These are phyloP conservation scores for Hippolais icterina DNA, from an alignment of 2,113 vertebrate species.

Conservation along the genomic window DNA sequence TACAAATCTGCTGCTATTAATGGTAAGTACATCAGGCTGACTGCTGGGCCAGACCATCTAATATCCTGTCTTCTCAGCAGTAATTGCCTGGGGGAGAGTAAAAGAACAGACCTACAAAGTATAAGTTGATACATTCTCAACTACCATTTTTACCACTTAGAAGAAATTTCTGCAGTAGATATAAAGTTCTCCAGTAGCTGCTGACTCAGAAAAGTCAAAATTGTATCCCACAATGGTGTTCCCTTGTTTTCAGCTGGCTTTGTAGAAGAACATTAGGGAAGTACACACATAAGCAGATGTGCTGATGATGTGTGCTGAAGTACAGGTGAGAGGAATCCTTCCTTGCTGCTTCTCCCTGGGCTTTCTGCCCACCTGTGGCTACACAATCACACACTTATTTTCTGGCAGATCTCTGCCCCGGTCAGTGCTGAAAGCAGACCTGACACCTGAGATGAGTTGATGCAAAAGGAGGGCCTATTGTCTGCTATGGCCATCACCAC, in stretches of 20 bases:
- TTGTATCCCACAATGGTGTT: background rate
- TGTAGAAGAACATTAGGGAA: background rate
- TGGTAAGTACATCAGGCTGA: background rate
- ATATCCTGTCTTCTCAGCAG: background rate
- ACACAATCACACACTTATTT: rapidly evolving
- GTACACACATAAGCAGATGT: background rate
- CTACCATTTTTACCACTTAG: background rate
- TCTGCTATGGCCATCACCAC: background rate
- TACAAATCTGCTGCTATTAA: background rate
- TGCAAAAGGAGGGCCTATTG: rapidly evolving
- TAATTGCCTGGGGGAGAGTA: background rate
- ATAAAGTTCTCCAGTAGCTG: background rate
- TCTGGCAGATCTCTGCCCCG: background rate
- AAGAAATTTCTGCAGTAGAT: background rate
- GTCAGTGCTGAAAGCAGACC: background rate
- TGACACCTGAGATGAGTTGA: background rate
- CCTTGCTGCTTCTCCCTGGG: background rate
- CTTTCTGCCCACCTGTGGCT: background rate
- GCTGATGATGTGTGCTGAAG: background rate
- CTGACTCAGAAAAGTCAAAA: background rate
- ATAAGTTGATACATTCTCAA: background rate
- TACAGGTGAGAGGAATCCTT: background rate
- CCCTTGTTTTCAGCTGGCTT: background rate
- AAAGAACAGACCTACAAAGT: background rate
- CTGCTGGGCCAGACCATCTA: background rate